These are phyloP conservation scores for Electrona antarctica DNA, from an alignment of 2,113 vertebrate genomes.

Conservation along the genomic window DNA sequence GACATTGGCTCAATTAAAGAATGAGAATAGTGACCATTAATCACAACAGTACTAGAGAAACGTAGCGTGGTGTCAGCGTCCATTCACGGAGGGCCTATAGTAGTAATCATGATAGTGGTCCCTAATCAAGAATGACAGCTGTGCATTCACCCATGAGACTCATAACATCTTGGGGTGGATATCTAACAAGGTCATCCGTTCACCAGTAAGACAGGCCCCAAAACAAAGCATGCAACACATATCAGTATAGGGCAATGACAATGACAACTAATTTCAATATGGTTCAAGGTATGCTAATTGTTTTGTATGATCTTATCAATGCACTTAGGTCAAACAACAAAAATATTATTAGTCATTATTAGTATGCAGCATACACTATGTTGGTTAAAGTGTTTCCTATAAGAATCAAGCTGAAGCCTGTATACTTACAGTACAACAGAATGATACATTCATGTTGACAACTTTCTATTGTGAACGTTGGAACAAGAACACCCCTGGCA, in stretches of 20 bases:
- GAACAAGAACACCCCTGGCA: neutral
- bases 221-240: conserved; percentile 15
- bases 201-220: conserved; percentile 8
- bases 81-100: conserved; percentile 43
- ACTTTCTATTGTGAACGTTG: neutral
- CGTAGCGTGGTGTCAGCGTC: conserved; percentile 32
- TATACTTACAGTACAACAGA: conserved; percentile 62
- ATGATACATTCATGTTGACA: conserved; percentile 34
- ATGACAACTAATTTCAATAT: neutral
- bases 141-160: conserved; percentile 67
- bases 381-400: no score
- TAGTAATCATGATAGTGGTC: conserved; percentile 71
- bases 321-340: no score
- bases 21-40: conserved; percentile 44
- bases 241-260: neutral
- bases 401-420: conserved; percentile 10
- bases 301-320: neutral
- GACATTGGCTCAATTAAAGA: conserved; percentile 27
- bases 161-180: conserved; percentile 60
- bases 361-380: no score
- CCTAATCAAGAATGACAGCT: conserved; percentile 72
- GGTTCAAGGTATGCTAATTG: neutral
- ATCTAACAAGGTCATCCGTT: conserved; percentile 46
- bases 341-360: no score
- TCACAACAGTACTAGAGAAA: conserved; percentile 39